These are phyloP conservation scores for Craterocephalus amniculus DNA, from an alignment of 2,797 vertebrate species.

Conservation along the genomic window DNA sequence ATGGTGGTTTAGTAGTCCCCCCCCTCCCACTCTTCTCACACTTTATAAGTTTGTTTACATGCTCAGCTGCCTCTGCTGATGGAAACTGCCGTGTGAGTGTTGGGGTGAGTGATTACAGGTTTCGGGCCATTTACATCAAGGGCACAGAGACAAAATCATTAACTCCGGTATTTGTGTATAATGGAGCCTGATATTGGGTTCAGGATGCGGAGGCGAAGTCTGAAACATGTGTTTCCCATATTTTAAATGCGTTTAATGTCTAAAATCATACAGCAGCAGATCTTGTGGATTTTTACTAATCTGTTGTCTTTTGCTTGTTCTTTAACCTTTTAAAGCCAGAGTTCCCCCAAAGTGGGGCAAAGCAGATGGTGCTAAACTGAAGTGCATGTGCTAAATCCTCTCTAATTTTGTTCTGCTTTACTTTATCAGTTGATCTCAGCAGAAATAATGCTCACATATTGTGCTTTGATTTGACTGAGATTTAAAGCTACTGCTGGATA, in stretches of 20 bases:
- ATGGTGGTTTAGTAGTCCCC: constrained; percentile 51
- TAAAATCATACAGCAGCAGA: neutral
- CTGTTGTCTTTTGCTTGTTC: neutral
- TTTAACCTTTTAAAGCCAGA: neutral
- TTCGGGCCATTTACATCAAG: constrained; percentile 33
- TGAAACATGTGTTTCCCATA: constrained; percentile 6
- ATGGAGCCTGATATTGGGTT: neutral
- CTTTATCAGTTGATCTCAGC: no score
- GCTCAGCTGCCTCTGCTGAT: constrained; percentile 58
- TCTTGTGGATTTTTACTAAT: neutral
- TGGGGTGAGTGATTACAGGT: constrained; percentile 47
- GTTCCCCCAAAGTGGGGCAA: neutral
- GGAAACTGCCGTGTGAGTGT: constrained; percentile 65
- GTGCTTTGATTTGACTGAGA: neutral
- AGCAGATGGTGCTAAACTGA: neutral
- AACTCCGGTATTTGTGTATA: constrained; percentile 13
- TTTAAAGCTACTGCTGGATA: neutral
- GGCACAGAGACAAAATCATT: constrained; percentile 36
- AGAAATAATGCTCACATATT: neutral
- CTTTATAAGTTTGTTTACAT: constrained; percentile 67
- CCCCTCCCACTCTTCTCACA: neutral
- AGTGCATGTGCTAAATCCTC: no score
- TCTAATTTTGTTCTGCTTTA: no score
- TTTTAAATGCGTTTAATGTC: neutral
- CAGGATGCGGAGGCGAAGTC: neutral